Base-by-base conservation (phyloP, 2,888 invertebrate species). In the Cataglyphis albicans region DNA sequence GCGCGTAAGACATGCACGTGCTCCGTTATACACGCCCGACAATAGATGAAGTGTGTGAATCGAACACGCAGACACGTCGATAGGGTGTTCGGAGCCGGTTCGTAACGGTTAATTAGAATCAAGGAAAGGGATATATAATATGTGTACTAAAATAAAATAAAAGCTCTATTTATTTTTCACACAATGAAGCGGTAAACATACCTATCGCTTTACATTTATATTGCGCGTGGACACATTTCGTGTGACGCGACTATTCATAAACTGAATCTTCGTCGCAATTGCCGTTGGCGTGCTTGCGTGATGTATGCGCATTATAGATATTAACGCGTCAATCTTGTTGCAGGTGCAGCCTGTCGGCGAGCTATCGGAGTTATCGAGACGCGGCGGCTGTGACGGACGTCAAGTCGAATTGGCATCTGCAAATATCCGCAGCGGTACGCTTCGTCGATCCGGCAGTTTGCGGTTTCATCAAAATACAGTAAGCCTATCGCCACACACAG, bases 291-390 rank as follows among this genome's bases (percentile, higher is more conserved):
- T 9, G 59, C 78, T 57, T n/a, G 70, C 48, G 52, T 44, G 52
- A 32, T 44, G 59, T 32, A 41, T 18, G 44, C 1, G 44, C 12
- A 78, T 78, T 70, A 57, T 25, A 59, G 52, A 59, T 48, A 48
- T 64, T 57, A 70, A 82, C 32, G 59, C 52, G 38, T 44, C 68
- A 21, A 65, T 38, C 15, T 80, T 10, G 78, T 89, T 74, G 48
- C 95, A 98, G 98, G 99, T 99, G 86, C 98, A 99, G 95, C 98
- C 98, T 59, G 98, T 99, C 88, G 97, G 98, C 0, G 99, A 99
- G 95, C 95, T 99, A 91, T 97, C 98, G 91, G 99, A 99, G 95
- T 95, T 99, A 91, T 98, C 98, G 85, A 96, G 98, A 89, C 96
- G 98, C 76, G 97, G 96, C 35, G 96, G 96, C 64, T 96, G 96